phyloP scores from a whole-genome alignment of 2,797 vertebrate species.

The Masticophis lateralis region DNA sequence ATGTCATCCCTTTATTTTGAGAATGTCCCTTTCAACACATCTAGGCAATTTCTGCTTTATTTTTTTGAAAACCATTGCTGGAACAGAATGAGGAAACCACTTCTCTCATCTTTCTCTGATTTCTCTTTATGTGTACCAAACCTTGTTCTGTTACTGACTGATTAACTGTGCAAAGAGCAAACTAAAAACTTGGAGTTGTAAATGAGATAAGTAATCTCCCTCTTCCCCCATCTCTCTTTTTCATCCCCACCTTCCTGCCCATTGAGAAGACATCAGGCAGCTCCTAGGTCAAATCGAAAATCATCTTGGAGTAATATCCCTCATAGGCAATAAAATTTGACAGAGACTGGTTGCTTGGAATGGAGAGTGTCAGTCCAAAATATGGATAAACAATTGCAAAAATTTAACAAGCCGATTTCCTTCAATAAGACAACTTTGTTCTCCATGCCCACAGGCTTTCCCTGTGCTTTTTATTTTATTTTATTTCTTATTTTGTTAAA shows the following conservation, averaged over 20 bases:
- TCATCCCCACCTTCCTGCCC: background rate
- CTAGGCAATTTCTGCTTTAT: background rate
- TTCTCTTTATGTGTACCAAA: background rate
- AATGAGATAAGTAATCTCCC: background rate
- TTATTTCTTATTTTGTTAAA: background rate
- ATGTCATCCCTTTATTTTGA: background rate
- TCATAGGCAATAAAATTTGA: background rate
- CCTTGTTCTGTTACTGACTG: background rate
- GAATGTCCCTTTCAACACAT: background rate
- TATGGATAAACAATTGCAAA: background rate
- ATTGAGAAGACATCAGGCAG: background rate
- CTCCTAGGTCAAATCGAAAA: background rate
- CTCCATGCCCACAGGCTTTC: constrained; percentile 6
- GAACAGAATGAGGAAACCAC: background rate
- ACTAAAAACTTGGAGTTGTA: background rate
- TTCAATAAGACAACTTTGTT: background rate
- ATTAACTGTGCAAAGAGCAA: background rate
- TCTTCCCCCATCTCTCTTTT: background rate
- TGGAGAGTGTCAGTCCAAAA: accelerated
- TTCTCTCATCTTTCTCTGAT: background rate
- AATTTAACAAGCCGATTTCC: background rate
- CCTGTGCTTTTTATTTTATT: accelerated
- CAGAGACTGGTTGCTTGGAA: background rate
- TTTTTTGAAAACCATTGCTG: background rate
- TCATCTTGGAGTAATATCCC: background rate